Evolutionary conservation across 2,888 invertebrate genomes (phyloP).

Genomic region (Nyleta sp.): DNA sequence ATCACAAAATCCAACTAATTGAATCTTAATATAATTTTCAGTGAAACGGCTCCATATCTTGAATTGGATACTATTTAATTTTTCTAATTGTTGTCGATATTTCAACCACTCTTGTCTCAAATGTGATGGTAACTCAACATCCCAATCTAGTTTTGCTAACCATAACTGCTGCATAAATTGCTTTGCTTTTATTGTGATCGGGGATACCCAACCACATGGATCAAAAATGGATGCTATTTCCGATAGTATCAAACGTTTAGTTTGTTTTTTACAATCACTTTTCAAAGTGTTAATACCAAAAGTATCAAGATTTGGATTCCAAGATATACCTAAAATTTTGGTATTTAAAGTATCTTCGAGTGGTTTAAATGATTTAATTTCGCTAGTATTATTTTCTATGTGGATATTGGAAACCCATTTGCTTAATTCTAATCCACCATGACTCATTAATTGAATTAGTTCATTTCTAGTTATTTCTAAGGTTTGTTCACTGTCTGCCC

Average conservation of each 20-base stretch:
- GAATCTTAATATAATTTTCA: not conserved
- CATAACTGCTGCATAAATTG: not conserved
- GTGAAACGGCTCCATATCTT: not conserved
- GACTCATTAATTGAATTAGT: no score
- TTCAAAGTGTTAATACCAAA: no score
- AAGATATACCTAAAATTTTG: no score
- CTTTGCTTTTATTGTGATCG: not conserved
- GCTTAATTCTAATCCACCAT: no score
- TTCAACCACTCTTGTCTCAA: not conserved
- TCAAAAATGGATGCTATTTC: not conserved
- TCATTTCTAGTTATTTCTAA: no score
- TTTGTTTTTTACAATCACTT: not conserved
- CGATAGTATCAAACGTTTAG: not conserved
- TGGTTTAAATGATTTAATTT: no score
- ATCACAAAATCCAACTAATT: conserved; percentile 2
- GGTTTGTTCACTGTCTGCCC: not conserved
- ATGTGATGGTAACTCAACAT: not conserved
- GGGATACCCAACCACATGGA: conserved; percentile 1
- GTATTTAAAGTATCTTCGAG: no score
- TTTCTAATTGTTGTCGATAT: not conserved
- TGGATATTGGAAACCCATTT: no score
- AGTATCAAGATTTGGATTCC: no score
- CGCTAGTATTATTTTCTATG: no score
- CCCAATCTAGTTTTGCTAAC: conserved; percentile 1
- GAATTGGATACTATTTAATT: not conserved